A percentile compares a stretch with the other conserved stretches of the same genome.
Conservation (phyloP, 2,888 invertebrate genomes). For the Dicycla oo region DNA sequence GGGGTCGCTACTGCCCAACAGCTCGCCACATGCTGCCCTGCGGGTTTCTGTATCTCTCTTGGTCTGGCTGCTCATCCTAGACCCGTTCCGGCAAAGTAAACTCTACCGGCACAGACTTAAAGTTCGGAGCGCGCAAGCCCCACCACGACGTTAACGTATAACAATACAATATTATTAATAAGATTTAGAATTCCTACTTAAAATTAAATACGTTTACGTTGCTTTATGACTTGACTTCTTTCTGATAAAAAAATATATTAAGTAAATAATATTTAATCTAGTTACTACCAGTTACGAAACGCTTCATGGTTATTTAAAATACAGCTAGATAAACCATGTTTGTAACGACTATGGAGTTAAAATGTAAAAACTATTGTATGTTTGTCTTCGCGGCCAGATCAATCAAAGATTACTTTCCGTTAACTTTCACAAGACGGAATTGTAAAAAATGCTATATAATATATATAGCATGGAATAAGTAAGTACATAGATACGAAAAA, state of each 20-base stretch:
- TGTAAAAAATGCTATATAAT: conserved; percentile 19
- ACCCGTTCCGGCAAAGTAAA: no score
- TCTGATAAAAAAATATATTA: conserved; percentile 2
- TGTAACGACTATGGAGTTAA: not conserved
- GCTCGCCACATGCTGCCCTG: no score
- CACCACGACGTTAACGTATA: no score
- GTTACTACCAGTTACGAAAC: not conserved
- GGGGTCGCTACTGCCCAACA: no score
- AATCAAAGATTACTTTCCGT: conserved; percentile 39
- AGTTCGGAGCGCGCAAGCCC: no score
- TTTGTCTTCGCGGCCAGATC: conserved; percentile 22
- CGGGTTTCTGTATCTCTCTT: no score
- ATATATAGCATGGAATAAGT: conserved; percentile 36
- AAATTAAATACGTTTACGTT: not conserved
- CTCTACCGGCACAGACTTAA: no score
- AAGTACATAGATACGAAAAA: conserved; percentile 29
- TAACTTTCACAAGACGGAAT: conserved; percentile 45
- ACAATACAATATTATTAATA: no score
- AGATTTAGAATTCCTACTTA: not conserved
- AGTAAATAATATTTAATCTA: conserved; percentile 6
- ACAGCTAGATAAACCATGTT: conserved; percentile 1
- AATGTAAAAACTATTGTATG: conserved; percentile 16
- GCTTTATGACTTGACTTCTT: not conserved
- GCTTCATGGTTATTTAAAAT: conserved; percentile 27
- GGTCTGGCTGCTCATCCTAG: no score